Evolutionary conservation across 2,888 invertebrate species (phyloP).

Genomic region (Aporophyla lueneburgensis): DNA sequence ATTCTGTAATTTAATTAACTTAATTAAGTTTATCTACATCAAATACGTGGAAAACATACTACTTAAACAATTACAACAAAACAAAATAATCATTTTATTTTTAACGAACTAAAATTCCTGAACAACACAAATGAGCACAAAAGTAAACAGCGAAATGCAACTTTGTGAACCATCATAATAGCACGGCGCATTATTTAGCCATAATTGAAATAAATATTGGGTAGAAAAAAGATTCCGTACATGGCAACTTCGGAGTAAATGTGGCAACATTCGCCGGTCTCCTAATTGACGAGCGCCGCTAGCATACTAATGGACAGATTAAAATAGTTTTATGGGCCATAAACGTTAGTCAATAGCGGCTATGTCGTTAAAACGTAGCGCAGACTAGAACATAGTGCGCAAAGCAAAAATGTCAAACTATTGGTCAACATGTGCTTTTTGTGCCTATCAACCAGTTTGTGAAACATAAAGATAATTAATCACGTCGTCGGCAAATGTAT

Average conservation of each 20-base stretch:
- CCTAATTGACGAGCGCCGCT: slow-evolving; percentile 84
- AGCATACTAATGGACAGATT: slow-evolving; percentile 87
- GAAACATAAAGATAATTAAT: slow-evolving; percentile 43
- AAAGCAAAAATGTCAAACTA: slow-evolving; percentile 57
- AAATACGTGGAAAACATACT: slow-evolving; percentile 24
- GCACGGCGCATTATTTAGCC: slow-evolving; percentile 34
- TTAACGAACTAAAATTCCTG: slow-evolving; percentile 58
- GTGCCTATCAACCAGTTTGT: slow-evolving; percentile 45
- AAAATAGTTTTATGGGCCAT: slow-evolving; percentile 87
- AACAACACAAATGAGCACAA: slow-evolving; percentile 17
- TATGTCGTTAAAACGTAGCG: slow-evolving; percentile 51
- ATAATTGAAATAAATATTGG: slow-evolving; percentile 51
- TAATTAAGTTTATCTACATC: slow-evolving; percentile 22
- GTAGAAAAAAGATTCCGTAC: slow-evolving; percentile 62
- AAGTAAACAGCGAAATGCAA: slow-evolving; percentile 34
- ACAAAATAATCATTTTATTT: slow-evolving; percentile 8
- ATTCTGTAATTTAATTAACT: slow-evolving; percentile 17
- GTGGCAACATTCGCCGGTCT: slow-evolving; percentile 75
- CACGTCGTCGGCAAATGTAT: slow-evolving; percentile 47
- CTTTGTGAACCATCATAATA: slow-evolving; percentile 37
- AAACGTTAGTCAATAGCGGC: slow-evolving; percentile 77
- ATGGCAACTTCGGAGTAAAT: slow-evolving; percentile 65
- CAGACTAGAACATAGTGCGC: slow-evolving; percentile 50
- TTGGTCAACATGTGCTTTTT: slow-evolving; percentile 56
- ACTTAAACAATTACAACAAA: slow-evolving; percentile 27